phyloP scores from a whole-genome alignment of 2,888 invertebrate genomes.

The Drosophila buzzatii region DNA sequence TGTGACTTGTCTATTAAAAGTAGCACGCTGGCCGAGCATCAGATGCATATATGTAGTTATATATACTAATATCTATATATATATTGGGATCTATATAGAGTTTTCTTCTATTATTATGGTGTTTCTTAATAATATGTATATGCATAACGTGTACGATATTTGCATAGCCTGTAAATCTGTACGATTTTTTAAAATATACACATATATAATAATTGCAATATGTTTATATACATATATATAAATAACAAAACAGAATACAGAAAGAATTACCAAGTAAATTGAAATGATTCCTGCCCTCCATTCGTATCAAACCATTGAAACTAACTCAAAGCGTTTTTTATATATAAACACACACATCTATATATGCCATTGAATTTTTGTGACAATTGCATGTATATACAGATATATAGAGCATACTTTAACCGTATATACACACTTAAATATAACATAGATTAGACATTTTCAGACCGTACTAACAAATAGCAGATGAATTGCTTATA shows the following conservation, averaged over 20 bases:
- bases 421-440: conserved; percentile 22
- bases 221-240: conserved; percentile 28
- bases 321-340: conserved; percentile 77
- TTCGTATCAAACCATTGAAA: conserved; percentile 80
- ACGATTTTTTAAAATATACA: conserved; percentile 76
- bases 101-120: conserved; percentile 63
- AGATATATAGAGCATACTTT: conserved; percentile 43
- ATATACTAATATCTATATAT: conserved; percentile 21
- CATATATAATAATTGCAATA: conserved; percentile 24
- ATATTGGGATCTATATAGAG: conserved; percentile 51
- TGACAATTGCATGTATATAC: conserved; percentile 49
- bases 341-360: conserved; percentile 47
- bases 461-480: conserved; percentile 45
- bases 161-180: conserved; percentile 50
- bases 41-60: conserved; percentile 64
- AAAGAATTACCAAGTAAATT: conserved; percentile 74
- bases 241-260: conserved; percentile 58
- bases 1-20: conserved; percentile 81
- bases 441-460: conserved; percentile 55
- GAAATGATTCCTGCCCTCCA: conserved; percentile 85
- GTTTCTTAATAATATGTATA: conserved; percentile 43
- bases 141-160: conserved; percentile 44
- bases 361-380: conserved; percentile 74
- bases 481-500: conserved; percentile 46
- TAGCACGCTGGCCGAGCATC: conserved; percentile 71